These are phyloP conservation scores for Lerema accius DNA, from an alignment of 1,140 invertebrate genomes.

Conservation along the genomic window DNA sequence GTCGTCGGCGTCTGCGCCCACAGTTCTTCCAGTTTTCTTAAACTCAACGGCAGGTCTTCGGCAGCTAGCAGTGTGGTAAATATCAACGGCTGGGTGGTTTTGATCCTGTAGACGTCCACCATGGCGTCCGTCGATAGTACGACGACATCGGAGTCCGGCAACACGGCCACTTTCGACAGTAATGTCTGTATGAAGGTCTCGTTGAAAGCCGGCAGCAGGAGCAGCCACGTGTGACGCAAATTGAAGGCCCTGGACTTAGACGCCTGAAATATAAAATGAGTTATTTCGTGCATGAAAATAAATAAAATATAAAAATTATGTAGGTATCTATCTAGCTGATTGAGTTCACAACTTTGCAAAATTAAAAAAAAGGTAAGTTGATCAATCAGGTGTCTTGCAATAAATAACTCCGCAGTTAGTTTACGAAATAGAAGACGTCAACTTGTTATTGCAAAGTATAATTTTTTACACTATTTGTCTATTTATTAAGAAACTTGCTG, in stretches of 20 bases:
- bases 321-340: no score
- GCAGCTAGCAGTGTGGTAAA: slow-evolving; percentile 24
- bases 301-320: no score
- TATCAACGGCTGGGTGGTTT: slow-evolving; percentile 41
- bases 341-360: no score
- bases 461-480: no score
- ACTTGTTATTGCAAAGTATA: no score
- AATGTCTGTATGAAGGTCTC: slow-evolving; percentile 34
- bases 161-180: slow-evolving; percentile 37
- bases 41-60: not conserved
- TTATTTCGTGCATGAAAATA: no score
- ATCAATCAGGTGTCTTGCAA: no score
- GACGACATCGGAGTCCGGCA: slow-evolving; percentile 62
- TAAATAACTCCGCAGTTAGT: no score
- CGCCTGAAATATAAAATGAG: slow-evolving; percentile 49
- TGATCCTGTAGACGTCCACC: slow-evolving; percentile 59
- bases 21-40: slow-evolving; percentile 26
- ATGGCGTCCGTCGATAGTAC: slow-evolving; percentile 40
- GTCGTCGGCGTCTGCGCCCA: slow-evolving; percentile 47
- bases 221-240: slow-evolving; percentile 61
- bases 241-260: slow-evolving; percentile 60
- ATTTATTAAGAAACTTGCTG: no score
- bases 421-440: no score
- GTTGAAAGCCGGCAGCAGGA: slow-evolving; percentile 46
- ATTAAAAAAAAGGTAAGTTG: no score